Conservation (phyloP, 2,888 invertebrate species). For the Platycnemis pennipes region DNA sequence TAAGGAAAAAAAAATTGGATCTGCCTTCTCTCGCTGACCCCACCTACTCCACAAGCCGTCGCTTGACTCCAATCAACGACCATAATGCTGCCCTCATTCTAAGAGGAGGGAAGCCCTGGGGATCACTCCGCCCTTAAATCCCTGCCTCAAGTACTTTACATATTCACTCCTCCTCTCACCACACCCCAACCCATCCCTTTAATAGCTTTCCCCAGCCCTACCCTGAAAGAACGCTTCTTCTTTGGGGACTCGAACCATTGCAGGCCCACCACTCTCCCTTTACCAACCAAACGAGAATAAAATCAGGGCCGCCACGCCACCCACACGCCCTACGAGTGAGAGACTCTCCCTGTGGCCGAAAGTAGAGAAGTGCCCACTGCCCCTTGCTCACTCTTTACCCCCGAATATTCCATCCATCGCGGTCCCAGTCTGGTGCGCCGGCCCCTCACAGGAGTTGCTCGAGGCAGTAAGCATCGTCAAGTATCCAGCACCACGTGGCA, state of each 20-base stretch:
- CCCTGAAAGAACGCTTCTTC: background rate
- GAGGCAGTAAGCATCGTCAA: no score
- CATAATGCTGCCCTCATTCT: slow-evolving; percentile 49
- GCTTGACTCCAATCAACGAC: slow-evolving; percentile 43
- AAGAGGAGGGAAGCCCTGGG: slow-evolving; percentile 36
- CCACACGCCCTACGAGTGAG: no score
- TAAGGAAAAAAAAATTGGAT: background rate
- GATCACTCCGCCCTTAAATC: background rate
- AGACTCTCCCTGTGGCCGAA: no score
- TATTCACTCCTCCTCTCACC: background rate
- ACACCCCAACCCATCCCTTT: background rate
- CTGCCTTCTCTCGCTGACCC: background rate
- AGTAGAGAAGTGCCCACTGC: no score
- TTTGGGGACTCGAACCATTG: no score
- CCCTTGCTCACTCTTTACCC: no score
- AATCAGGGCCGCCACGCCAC: no score
- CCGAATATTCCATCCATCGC: no score
- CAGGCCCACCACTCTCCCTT: background rate
- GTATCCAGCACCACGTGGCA: no score
- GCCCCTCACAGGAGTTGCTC: no score
- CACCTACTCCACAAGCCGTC: background rate
- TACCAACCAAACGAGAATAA: background rate
- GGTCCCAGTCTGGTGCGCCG: no score
- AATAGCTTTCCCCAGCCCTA: background rate
- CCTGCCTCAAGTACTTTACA: background rate